Evolutionary conservation across 2,113 vertebrate species (phyloP).

Genomic region (Mystacornis crossleyi): DNA sequence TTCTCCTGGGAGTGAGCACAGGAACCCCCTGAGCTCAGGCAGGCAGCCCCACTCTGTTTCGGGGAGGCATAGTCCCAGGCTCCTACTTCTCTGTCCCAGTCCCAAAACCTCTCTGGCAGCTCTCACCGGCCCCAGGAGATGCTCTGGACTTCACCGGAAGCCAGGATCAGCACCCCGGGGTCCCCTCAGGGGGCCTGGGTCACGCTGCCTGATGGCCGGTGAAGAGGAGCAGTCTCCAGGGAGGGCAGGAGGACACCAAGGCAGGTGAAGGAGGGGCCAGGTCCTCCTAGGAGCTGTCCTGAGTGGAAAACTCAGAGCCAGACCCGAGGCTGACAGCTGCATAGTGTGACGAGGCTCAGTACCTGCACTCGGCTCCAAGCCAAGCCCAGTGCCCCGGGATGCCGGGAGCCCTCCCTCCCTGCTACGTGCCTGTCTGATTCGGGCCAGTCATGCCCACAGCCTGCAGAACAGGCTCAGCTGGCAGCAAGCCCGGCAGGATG

Average conservation of each 20-base stretch:
- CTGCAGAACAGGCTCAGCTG: conserved; percentile 9
- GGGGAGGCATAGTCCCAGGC: not conserved
- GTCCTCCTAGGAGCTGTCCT: not conserved
- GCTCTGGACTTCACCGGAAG: not conserved
- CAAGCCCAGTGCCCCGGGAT: not conserved
- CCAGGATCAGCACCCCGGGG: not conserved
- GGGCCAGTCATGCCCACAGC: not conserved
- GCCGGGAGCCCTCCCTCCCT: not conserved
- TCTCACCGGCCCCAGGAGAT: not conserved
- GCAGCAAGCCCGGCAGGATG: not conserved
- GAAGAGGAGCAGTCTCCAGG: not conserved
- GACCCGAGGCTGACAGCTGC: not conserved
- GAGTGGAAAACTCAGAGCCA: fast-evolving
- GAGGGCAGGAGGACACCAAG: not conserved
- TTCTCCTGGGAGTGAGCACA: not conserved
- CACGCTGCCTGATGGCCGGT: fast-evolving
- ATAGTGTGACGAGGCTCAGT: fast-evolving
- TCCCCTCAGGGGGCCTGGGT: not conserved
- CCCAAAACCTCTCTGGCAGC: not conserved
- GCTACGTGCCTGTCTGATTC: not conserved
- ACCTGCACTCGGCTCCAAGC: not conserved
- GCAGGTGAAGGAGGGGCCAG: not conserved
- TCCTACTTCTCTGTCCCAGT: not conserved
- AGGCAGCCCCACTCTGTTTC: not conserved
- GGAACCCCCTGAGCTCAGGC: not conserved